phyloP scores from a whole-genome alignment of 1,140 invertebrate species.

The Drosophila suzukii region DNA sequence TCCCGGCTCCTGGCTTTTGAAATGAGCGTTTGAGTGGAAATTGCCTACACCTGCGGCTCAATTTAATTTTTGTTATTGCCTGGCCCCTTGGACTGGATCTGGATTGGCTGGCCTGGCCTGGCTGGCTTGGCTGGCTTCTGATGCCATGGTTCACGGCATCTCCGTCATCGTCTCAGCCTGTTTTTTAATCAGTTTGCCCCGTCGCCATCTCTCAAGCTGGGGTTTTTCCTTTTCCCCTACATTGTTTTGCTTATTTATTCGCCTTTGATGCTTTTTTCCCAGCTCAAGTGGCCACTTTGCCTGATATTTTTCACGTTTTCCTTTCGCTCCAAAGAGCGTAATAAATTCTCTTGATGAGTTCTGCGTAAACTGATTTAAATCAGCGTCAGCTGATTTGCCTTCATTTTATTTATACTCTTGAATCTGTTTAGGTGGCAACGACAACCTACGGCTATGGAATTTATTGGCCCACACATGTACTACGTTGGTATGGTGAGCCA shows the following conservation, averaged over 20 bases:
- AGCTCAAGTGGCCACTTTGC: slow-evolving; percentile 50
- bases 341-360: slow-evolving; percentile 67
- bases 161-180: slow-evolving; percentile 19
- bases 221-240: slow-evolving; percentile 6
- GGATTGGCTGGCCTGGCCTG: neutral
- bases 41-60: slow-evolving; percentile 82
- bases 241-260: slow-evolving; percentile 63
- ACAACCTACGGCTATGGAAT: slow-evolving; percentile 26
- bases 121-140: slow-evolving; percentile 10
- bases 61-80: slow-evolving; percentile 76
- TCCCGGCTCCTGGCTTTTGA: slow-evolving; percentile 49
- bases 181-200: slow-evolving; percentile 55
- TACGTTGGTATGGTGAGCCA: too few species aligned
- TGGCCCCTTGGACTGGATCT: slow-evolving; percentile 19
- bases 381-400: slow-evolving; percentile 60
- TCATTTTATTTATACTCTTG: slow-evolving; percentile 61
- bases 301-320: slow-evolving; percentile 42
- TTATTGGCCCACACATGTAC: slow-evolving; percentile 43
- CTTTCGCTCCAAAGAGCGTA: slow-evolving; percentile 27
- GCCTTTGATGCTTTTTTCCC: slow-evolving; percentile 35
- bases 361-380: slow-evolving; percentile 76
- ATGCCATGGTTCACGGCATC: slow-evolving; percentile 36
- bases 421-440: slow-evolving; percentile 48
- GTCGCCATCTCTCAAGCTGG: neutral
- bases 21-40: slow-evolving; percentile 77